A percentile compares a stretch with the other conserved stretches of the same genome.
These are phyloP conservation scores for Protodeltote pygarga DNA, from an alignment of 2,888 invertebrate genomes.

Conservation along the genomic window DNA sequence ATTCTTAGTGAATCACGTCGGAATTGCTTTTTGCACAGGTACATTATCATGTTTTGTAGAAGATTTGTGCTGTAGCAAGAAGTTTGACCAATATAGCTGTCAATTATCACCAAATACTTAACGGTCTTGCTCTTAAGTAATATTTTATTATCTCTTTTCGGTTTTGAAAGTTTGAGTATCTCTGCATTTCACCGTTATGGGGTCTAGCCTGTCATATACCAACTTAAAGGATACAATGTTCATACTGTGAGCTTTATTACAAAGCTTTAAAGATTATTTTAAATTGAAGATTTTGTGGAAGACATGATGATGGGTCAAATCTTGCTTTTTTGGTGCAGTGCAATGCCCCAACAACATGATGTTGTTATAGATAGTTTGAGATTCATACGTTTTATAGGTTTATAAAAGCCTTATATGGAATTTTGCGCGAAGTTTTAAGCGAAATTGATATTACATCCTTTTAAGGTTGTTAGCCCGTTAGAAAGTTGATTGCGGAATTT, in stretches of 20 bases:
- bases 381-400: slow-evolving; percentile 11
- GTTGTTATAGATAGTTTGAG: slow-evolving; percentile 19
- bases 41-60: too few relatives aligned
- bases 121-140: too few relatives aligned
- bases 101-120: too few relatives aligned
- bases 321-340: slow-evolving; percentile 39
- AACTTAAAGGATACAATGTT: slow-evolving; percentile 28
- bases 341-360: slow-evolving; percentile 32
- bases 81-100: too few relatives aligned
- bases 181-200: slow-evolving; percentile 57
- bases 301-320: slow-evolving; percentile 28
- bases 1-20: too few relatives aligned
- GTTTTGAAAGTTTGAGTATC: slow-evolving; percentile 24
- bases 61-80: too few relatives aligned
- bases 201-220: slow-evolving; percentile 40
- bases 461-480: neutral
- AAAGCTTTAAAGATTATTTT: slow-evolving; percentile 23
- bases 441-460: slow-evolving; percentile 6
- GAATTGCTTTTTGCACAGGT: too few relatives aligned
- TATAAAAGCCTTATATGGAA: slow-evolving; percentile 11
- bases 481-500: too few relatives aligned
- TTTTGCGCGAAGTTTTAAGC: slow-evolving; percentile 12
- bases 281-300: slow-evolving; percentile 5
- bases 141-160: too few relatives aligned
- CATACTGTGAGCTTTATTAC: slow-evolving; percentile 28